These are phyloP conservation scores for Trachymyrmex cornetzi DNA, from an alignment of 1,140 invertebrate genomes.

Conservation along the genomic window DNA sequence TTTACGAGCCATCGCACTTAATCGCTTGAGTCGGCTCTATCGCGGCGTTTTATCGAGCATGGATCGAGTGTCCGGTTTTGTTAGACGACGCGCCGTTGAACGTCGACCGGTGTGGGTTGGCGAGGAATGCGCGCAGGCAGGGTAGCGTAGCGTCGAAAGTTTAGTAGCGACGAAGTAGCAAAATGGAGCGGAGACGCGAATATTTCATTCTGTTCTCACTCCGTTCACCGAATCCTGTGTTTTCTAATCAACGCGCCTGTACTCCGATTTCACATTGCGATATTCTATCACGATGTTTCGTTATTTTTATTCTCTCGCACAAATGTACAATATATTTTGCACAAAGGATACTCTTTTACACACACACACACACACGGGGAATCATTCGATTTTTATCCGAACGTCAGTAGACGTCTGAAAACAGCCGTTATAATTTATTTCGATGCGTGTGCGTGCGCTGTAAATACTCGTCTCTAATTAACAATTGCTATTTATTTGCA, in stretches of 20 bases:
- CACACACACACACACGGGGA: background rate
- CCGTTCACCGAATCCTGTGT: background rate
- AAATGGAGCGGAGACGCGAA: background rate
- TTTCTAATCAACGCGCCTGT: background rate
- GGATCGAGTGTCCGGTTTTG: slow-evolving; percentile 60
- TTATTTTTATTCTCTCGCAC: slow-evolving; percentile 9
- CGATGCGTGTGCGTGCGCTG: background rate
- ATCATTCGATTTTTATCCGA: background rate
- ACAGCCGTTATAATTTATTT: slow-evolving; percentile 41
- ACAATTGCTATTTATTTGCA: slow-evolving; percentile 64
- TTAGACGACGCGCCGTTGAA: slow-evolving; percentile 24
- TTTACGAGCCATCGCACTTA: slow-evolving; percentile 44
- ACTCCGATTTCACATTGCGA: slow-evolving; percentile 11
- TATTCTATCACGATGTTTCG: background rate
- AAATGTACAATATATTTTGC: slow-evolving; percentile 25
- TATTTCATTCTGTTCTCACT: background rate
- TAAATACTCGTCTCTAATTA: slow-evolving; percentile 52
- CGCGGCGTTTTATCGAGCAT: slow-evolving; percentile 47
- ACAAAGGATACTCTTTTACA: slow-evolving; percentile 5
- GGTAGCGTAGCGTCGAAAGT: background rate
- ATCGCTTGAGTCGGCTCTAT: slow-evolving; percentile 44
- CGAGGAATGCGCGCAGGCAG: slow-evolving; percentile 21
- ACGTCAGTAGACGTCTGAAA: background rate
- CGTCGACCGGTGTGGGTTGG: background rate
- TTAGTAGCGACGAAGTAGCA: background rate